These are phyloP conservation scores for Tiphia femorata DNA, from an alignment of 2,888 invertebrate species.

Conservation along the genomic window DNA sequence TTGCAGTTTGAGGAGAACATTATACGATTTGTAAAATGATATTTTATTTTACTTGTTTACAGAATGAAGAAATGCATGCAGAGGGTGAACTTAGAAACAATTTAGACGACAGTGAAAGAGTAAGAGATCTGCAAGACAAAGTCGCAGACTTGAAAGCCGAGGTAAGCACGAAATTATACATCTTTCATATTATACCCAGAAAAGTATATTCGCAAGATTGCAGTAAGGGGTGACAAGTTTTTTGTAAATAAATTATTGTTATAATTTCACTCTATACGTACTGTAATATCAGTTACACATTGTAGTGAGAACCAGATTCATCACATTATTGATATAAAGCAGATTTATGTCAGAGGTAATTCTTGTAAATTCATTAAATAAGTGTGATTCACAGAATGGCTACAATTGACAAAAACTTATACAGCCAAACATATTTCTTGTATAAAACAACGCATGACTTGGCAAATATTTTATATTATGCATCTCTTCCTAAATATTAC, in stretches of 20 bases:
- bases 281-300: no score
- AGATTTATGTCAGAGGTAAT: no score
- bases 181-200: conserved; percentile 26
- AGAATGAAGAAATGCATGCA: conserved; percentile 96
- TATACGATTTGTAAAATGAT: no score
- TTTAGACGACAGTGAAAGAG: conserved; percentile 87
- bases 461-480: no score
- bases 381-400: no score
- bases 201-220: conserved; percentile 37
- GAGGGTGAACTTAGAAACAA: conserved; percentile 91
- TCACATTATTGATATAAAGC: no score
- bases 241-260: not conserved
- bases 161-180: conserved; percentile 77
- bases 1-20: not conserved
- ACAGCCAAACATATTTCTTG: no score
- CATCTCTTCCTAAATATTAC: no score
- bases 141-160: conserved; percentile 94
- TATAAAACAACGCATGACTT: no score
- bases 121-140: conserved; percentile 91
- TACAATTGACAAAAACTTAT: no score
- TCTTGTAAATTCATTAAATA: no score
- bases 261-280: not conserved
- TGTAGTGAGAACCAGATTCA: no score
- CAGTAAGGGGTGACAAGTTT: conserved; percentile 50
- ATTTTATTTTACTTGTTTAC: conserved; percentile 47